These are phyloP conservation scores for Rhinogobio ventralis DNA, from an alignment of 2,797 vertebrate genomes.

Conservation along the genomic window DNA sequence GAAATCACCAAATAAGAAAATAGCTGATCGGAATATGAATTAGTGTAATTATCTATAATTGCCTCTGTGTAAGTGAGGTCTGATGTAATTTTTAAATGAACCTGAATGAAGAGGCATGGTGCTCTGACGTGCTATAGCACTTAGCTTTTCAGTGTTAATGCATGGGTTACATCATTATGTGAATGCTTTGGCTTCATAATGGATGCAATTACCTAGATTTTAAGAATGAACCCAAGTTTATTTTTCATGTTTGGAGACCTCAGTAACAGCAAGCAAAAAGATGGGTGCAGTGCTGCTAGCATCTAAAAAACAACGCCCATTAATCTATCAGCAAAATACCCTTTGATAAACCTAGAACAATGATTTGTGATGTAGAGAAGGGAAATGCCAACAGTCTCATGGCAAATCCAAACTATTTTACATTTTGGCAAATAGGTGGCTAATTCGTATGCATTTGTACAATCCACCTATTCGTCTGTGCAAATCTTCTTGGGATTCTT, in stretches of 20 bases:
- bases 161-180: conserved; percentile 37
- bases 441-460: too few relatives aligned
- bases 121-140: conserved; percentile 43
- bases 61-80: conserved; percentile 40
- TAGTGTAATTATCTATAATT: conserved; percentile 51
- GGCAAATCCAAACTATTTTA: too few relatives aligned
- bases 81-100: conserved; percentile 55
- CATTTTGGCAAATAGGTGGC: neutral
- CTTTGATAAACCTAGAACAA: neutral
- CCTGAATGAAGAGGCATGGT: conserved; percentile 40
- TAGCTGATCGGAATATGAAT: conserved; percentile 30
- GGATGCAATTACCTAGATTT: conserved; percentile 10
- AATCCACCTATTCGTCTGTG: neutral
- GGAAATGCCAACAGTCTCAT: neutral
- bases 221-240: conserved; percentile 12
- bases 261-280: neutral
- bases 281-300: neutral
- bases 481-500: neutral
- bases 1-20: neutral
- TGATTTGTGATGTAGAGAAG: neutral
- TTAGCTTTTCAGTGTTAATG: conserved; percentile 52
- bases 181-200: conserved; percentile 35
- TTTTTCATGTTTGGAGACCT: neutral
- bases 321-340: neutral
- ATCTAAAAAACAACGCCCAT: neutral